phyloP scores from a whole-genome alignment of 1,140 invertebrate genomes.

The Gryon sp. region DNA sequence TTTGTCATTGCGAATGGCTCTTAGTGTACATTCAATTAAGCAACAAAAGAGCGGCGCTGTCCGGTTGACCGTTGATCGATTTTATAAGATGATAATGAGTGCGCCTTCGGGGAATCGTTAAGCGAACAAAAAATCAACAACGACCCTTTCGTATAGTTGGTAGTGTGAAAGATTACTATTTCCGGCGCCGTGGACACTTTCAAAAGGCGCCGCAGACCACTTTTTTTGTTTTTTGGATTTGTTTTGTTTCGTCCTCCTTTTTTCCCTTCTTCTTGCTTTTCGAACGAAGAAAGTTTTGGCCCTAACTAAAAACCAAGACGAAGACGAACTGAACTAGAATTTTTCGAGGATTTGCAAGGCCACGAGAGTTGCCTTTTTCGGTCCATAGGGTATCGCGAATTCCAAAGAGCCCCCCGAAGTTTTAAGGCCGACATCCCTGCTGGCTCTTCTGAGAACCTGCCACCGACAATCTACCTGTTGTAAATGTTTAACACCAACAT shows the following conservation, averaged over 20 bases:
- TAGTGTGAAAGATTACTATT: constrained; percentile 54
- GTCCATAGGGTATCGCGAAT: constrained; percentile 11
- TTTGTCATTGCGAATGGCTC: constrained; percentile 43
- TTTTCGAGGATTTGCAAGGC: constrained; percentile 48
- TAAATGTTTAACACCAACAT: too few species aligned
- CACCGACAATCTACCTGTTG: constrained; percentile 4
- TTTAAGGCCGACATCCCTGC: neutral
- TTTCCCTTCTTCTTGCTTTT: too few species aligned
- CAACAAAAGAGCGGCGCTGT: constrained; percentile 39
- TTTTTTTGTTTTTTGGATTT: too few species aligned
- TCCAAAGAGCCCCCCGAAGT: too few species aligned
- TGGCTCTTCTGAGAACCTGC: constrained; percentile 19
- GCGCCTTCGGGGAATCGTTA: constrained; percentile 49
- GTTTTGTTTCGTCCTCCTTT: too few species aligned
- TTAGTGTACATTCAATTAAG: constrained; percentile 51
- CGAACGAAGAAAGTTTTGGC: constrained; percentile 35
- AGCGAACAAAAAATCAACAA: constrained; percentile 48
- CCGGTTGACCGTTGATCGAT: constrained; percentile 35
- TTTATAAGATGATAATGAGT: constrained; percentile 57
- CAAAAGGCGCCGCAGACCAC: constrained; percentile 29
- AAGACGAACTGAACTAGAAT: too few species aligned
- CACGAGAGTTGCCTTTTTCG: too few species aligned
- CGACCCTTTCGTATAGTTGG: constrained; percentile 14
- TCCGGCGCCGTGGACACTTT: constrained; percentile 29
- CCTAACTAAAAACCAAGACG: too few species aligned